A percentile compares a stretch with the other conserved stretches of the same genome.
Evolutionary conservation across 2,797 vertebrate genomes (phyloP).

Genomic region (Pristis pectinata): DNA sequence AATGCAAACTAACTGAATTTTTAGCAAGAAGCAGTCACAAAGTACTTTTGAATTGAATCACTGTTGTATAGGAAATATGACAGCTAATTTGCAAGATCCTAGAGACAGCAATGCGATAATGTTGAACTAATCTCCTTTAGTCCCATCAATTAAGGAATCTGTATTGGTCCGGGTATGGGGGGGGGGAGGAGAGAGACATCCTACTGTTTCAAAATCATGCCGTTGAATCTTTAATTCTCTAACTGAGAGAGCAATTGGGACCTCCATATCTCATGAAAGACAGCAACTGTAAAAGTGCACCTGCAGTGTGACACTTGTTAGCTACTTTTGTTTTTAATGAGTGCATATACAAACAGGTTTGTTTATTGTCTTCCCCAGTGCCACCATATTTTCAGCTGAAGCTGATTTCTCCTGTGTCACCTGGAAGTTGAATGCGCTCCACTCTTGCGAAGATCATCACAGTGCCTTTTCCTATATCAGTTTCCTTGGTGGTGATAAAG

Average conservation of each 20-base stretch:
- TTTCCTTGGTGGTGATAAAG: slow-evolving; percentile 52
- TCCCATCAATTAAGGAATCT: background rate
- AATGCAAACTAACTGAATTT: background rate
- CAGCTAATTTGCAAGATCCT: background rate
- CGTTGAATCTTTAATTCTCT: background rate
- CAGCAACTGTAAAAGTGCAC: background rate
- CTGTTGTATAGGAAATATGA: background rate
- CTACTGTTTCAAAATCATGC: background rate
- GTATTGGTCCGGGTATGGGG: background rate
- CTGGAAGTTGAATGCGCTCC: slow-evolving; percentile 50
- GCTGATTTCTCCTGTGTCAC: slow-evolving; percentile 45
- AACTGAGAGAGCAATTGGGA: background rate
- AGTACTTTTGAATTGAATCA: background rate
- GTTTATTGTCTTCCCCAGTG: slow-evolving; percentile 46
- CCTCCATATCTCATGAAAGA: background rate
- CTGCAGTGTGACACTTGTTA: background rate
- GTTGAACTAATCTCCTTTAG: background rate
- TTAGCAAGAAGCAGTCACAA: background rate
- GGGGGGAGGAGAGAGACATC: background rate
- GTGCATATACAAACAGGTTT: background rate
- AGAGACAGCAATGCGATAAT: background rate
- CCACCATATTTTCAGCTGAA: slow-evolving; percentile 48
- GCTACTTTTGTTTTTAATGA: too few species aligned
- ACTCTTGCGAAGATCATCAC: slow-evolving; percentile 57
- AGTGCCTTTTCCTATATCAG: slow-evolving; percentile 71